Evolutionary conservation across 2,888 invertebrate genomes (phyloP), one percentile per base, ranked within the genome.

Genomic region (Lacanobia wlatinum): DNA sequence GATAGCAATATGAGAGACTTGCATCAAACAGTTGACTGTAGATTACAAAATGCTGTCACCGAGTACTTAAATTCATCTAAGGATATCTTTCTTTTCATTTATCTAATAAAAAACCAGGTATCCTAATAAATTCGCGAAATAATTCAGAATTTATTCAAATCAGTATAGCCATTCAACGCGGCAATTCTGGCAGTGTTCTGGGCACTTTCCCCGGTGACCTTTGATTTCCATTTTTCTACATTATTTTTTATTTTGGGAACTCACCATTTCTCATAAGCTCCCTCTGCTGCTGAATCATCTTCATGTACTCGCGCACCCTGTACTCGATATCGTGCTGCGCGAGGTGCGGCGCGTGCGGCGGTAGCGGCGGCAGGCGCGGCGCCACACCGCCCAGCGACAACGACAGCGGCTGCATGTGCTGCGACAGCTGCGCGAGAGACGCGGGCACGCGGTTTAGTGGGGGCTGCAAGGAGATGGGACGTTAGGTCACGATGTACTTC

Each of bases 271-370:
- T 92, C 89, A 95, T 91, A 16, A 95, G 84, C 62, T 95, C 95
- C 61, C 94, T 87, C 73, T 96, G 96, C 72, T 94, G 94, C 84
- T 97, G 97, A 71, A 98, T 95, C 84, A 98, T 93, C 92, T 98
- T 98, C 88, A 98, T 97, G 91, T 98, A 98, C 87, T 98, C 98
- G 88, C 98, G 96, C 96, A 98, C 97, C 40, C 98, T 97, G 75
- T 97, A 97, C 90, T 98, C 98, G 76, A 98, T 97, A 89, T 98
- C 98, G 78, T 97, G 97, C 84, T 97, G 97, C 10, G 97, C 96
- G 71, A 97, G 94, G 82, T 97, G 97, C 16, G 97, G 97, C 67
- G 93, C 87, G 94, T 96, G 94, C 91, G 93, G 82, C 90, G 96
- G 92, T 91, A 97, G 69, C 90, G 97, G 96, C 92, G 96, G 96